Evolutionary conservation across 2,797 vertebrate genomes (phyloP).

Genomic region (Gymnoscopelus braueri): DNA sequence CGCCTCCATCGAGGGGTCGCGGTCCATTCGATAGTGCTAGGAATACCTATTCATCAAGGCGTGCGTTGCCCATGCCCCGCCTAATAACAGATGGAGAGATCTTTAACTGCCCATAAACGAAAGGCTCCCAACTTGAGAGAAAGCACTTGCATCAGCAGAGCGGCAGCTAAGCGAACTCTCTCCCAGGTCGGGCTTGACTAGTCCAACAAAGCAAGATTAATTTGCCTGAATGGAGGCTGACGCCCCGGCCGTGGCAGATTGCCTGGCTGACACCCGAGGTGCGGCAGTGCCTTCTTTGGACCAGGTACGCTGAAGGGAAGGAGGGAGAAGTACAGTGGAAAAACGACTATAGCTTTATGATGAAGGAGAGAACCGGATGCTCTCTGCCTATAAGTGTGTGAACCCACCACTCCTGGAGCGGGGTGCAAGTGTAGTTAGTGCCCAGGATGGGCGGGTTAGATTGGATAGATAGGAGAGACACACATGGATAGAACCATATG

Average conservation of each 20-base stretch:
- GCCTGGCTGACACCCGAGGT: constrained; percentile 67
- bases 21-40: constrained; percentile 67
- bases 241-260: constrained; percentile 66
- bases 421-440: constrained; percentile 6
- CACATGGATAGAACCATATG: neutral
- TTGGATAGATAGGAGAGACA: constrained; percentile 5
- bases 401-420: constrained; percentile 7
- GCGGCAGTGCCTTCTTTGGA: constrained; percentile 58
- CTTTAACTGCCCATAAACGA: constrained; percentile 81
- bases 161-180: constrained; percentile 62
- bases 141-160: constrained; percentile 81
- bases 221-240: constrained; percentile 81
- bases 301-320: constrained; percentile 40
- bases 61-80: constrained; percentile 43
- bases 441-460: constrained; percentile 14
- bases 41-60: constrained; percentile 78
- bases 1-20: constrained; percentile 60
- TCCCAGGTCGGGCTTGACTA: constrained; percentile 74
- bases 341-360: constrained; percentile 21
- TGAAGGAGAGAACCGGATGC: constrained; percentile 17
- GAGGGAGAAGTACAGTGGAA: constrained; percentile 30
- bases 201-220: constrained; percentile 86
- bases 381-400: constrained; percentile 5
- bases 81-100: constrained; percentile 76
- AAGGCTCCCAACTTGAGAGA: constrained; percentile 72